Base-by-base conservation (phyloP, 2,888 invertebrate species). In the Phasia obesa region DNA sequence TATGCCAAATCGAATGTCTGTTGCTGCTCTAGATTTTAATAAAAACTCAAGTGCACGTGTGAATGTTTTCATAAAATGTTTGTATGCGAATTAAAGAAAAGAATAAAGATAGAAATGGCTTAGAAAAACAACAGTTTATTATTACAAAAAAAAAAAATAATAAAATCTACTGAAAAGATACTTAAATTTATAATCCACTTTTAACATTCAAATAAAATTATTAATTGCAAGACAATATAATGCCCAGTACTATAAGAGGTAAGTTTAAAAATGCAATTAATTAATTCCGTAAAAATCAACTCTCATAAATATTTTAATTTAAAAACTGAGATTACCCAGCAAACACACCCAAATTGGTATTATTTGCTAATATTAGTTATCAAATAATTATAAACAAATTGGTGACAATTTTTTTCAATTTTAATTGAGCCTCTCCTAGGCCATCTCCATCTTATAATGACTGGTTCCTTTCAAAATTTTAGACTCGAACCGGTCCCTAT, bases 221-320 rank as follows among this genome's bases (percentile, higher is more conserved):
- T 35, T 51, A 35, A 13, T 6, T 42, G 49, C 7, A 87, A 88
- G 83, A 69, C 71, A 85, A 84, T 87, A 88, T 87, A 87, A 90
- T 90, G 90, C 90, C 90, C 85, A 90, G 90, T 87, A 90, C 90
- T 77, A 90, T 90, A 64, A 86, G 90, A 90, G 90, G 90, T 90
- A 85, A 88, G 90, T 86, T 27, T 13, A 15, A 15, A n/a, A 42
- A n/a, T n/a, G 1, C 3, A 2, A 11, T 13, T 11, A 38, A 31
- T 31, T n/a, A n/a, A n/a, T n/a, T n/a, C n/a, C n/a, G n/a, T n/a
- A n/a, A n/a, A n/a, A n/a, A n/a, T n/a, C n/a, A n/a, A n/a, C n/a
- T n/a, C n/a, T n/a, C n/a, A n/a, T n/a, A n/a, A n/a, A n/a, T n/a
- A n/a, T n/a, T n/a, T n/a, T n/a, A n/a, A n/a, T n/a, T n/a, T n/a